Evolutionary conservation across 2,888 invertebrate genomes (phyloP).

Genomic region (Phortica okadai): DNA sequence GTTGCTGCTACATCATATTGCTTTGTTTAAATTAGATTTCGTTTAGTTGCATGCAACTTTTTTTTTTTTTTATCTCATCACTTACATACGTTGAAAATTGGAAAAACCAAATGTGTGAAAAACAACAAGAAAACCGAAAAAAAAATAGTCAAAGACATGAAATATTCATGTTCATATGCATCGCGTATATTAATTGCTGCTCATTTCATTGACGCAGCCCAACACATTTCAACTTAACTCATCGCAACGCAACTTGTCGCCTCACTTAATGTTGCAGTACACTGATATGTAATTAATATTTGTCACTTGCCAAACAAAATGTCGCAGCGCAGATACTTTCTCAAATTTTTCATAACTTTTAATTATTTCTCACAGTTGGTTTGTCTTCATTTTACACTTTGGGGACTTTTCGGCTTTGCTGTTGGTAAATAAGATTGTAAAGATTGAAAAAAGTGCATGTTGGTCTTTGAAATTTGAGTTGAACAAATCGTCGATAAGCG

Average conservation of each 20-base stretch:
- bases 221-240: conserved; percentile 29
- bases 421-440: background rate
- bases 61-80: conserved; percentile 18
- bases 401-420: conserved; percentile 1
- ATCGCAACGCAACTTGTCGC: conserved; percentile 19
- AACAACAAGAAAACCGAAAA: conserved; percentile 46
- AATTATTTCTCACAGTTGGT: conserved; percentile 57
- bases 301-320: conserved; percentile 49
- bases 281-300: conserved; percentile 66
- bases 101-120: conserved; percentile 36
- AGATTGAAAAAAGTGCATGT: background rate
- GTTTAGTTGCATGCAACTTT: conserved; percentile 45
- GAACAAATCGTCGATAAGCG: background rate
- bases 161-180: conserved; percentile 32
- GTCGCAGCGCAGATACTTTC: background rate
- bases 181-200: conserved; percentile 60
- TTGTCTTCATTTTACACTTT: background rate
- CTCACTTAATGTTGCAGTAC: conserved; percentile 33
- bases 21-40: conserved; percentile 62
- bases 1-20: conserved; percentile 54
- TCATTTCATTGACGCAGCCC: conserved; percentile 57
- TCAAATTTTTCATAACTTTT: conserved; percentile 41
- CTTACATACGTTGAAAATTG: conserved; percentile 47
- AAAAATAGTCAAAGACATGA: conserved; percentile 25
- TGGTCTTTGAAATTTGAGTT: background rate